These are phyloP conservation scores for Conops quadrifasciatus DNA, from an alignment of 2,888 invertebrate genomes.

Conservation along the genomic window DNA sequence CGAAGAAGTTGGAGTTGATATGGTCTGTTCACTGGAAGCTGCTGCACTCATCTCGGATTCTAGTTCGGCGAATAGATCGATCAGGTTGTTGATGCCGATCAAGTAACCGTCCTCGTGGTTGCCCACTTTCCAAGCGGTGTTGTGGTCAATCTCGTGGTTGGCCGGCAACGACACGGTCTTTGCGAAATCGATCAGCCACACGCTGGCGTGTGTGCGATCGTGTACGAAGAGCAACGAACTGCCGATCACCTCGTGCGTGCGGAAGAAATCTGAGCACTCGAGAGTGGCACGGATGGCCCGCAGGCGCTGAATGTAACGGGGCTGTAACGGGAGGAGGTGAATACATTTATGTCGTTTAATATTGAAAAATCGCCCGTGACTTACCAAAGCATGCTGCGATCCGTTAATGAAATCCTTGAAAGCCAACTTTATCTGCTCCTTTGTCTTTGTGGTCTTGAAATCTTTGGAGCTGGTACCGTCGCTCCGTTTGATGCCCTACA, in stretches of 20 bases:
- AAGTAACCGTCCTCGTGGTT: constrained; percentile 97
- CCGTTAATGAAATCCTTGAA: constrained; percentile 83
- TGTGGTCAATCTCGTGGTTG: constrained; percentile 79
- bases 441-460: constrained; percentile 91
- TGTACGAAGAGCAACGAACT: constrained; percentile 95
- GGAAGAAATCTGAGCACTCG: constrained; percentile 88
- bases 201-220: constrained; percentile 85
- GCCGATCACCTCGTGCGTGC: constrained; percentile 91
- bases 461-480: constrained; percentile 93
- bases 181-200: constrained; percentile 98
- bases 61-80: constrained; percentile 75
- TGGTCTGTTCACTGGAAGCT: constrained; percentile 22
- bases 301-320: constrained; percentile 84
- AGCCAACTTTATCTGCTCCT: constrained; percentile 81
- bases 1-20: constrained; percentile 38
- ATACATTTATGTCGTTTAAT: neutral
- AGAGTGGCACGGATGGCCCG: constrained; percentile 84
- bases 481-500: constrained; percentile 81
- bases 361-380: constrained; percentile 54
- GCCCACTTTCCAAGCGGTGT: constrained; percentile 88
- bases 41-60: constrained; percentile 43
- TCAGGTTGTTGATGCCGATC: constrained; percentile 89
- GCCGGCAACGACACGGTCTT: constrained; percentile 88
- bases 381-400: constrained; percentile 81
- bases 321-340: constrained; percentile 66